phyloP scores from a whole-genome alignment of 2,888 invertebrate genomes.

The Andrena bicolor region DNA sequence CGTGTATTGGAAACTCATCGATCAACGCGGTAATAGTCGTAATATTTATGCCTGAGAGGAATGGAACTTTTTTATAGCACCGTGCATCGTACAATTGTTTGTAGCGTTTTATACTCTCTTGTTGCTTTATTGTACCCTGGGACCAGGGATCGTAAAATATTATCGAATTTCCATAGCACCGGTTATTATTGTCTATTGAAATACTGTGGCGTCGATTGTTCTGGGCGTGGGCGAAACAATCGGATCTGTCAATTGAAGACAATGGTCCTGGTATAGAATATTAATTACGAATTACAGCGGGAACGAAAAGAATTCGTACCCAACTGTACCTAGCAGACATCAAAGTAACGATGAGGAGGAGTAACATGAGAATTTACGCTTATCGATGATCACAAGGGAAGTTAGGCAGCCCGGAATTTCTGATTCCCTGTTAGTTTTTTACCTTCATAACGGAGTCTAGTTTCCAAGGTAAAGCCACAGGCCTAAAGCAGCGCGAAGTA shows the following conservation, averaged over 20 bases:
- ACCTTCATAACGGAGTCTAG: constrained; percentile 25
- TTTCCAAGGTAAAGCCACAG: not conserved
- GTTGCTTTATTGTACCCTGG: constrained; percentile 5
- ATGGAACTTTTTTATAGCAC: not conserved
- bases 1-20: not conserved
- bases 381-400: too few species aligned
- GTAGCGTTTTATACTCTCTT: not conserved
- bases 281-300: too few species aligned
- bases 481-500: constrained; percentile 40
- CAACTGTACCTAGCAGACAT: not conserved
- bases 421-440: not conserved
- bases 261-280: too few species aligned
- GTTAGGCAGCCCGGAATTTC: too few species aligned
- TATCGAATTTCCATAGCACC: constrained; percentile 23
- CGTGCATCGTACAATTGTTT: not conserved
- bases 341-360: not conserved
- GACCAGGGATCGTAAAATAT: constrained; percentile 8
- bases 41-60: not conserved
- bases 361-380: not conserved
- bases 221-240: not conserved
- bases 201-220: constrained; percentile 14
- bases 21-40: not conserved
- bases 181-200: constrained; percentile 14
- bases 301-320: too few species aligned
- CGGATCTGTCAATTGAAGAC: constrained; percentile 20